Percentiles rank a stretch among this genome's conserved stretches.
Evolutionary conservation across 1,140 invertebrate species (phyloP).

Genomic region (Hirudo medicinalis): DNA sequence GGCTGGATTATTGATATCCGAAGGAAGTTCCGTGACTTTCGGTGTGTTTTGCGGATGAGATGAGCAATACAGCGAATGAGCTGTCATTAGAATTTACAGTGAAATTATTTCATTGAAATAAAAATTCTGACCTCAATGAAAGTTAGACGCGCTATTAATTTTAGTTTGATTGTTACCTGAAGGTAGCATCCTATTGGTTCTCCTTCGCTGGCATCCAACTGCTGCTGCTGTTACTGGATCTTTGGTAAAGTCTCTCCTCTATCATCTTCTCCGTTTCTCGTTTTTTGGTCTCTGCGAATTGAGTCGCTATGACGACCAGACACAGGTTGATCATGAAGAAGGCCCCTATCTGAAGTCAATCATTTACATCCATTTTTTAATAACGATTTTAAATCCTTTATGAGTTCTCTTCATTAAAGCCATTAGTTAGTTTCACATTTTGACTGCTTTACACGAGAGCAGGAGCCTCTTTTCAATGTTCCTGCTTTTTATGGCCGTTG

Average conservation of each 20-base stretch:
- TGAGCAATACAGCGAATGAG: slow-evolving; percentile 73
- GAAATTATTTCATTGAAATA: too few relatives aligned
- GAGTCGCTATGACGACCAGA: slow-evolving; percentile 98
- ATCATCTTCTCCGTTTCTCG: slow-evolving; percentile 97
- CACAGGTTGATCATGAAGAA: slow-evolving; percentile 99
- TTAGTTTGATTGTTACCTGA: slow-evolving; percentile 51
- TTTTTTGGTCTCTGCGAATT: slow-evolving; percentile 99
- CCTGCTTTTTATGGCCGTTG: too few relatives aligned
- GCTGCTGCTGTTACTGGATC: slow-evolving; percentile 68
- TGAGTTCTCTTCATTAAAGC: too few relatives aligned
- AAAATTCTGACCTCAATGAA: too few relatives aligned
- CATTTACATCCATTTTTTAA: slow-evolving; percentile 4
- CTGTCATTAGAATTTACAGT: slow-evolving; percentile 42
- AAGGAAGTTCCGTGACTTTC: slow-evolving; percentile 34
- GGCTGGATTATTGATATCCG: slow-evolving; percentile 25
- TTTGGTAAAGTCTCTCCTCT: slow-evolving; percentile 63
- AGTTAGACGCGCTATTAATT: too few relatives aligned
- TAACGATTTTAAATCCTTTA: too few relatives aligned
- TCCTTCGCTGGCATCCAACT: slow-evolving; percentile 54
- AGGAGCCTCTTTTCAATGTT: too few relatives aligned
- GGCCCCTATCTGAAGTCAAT: slow-evolving; percentile 78
- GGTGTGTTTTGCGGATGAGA: slow-evolving; percentile 66
- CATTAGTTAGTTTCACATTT: too few relatives aligned
- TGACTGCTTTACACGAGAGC: too few relatives aligned
- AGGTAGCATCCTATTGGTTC: slow-evolving; percentile 40